These are phyloP conservation scores for Fistularia tabacaria DNA, from an alignment of 2,797 vertebrate genomes.

Conservation along the genomic window DNA sequence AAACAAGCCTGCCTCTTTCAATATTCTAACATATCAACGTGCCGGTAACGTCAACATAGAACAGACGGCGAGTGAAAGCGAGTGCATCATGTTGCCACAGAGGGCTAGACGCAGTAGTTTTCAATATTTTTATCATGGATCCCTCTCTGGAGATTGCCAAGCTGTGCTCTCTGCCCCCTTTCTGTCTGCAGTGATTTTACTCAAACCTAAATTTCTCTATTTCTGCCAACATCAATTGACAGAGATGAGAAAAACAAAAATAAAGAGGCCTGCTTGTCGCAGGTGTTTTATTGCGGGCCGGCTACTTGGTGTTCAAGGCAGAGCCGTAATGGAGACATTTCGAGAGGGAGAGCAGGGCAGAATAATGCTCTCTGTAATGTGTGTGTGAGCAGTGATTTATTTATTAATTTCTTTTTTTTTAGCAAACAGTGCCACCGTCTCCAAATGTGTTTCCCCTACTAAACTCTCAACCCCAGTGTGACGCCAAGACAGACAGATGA, in stretches of 20 bases:
- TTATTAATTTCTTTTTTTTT: conserved; percentile 29
- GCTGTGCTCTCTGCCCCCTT: conserved; percentile 48
- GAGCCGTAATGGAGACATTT: conserved; percentile 67
- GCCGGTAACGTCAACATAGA: conserved; percentile 51
- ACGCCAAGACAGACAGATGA: conserved; percentile 65
- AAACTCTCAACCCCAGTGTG: conserved; percentile 78
- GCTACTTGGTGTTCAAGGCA: conserved; percentile 60
- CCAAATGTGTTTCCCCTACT: conserved; percentile 77
- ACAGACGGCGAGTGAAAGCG: conserved; percentile 42
- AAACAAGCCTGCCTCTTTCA: conserved; percentile 54
- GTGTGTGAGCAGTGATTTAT: conserved; percentile 62
- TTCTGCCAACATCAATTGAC: conserved; percentile 57
- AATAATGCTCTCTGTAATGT: conserved; percentile 66
- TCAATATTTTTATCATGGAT: conserved; percentile 55
- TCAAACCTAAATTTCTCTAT: conserved; percentile 39
- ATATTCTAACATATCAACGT: conserved; percentile 50
- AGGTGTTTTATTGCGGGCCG: conserved; percentile 48
- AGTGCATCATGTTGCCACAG: conserved; percentile 48
- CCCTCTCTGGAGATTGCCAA: conserved; percentile 54
- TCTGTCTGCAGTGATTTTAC: conserved; percentile 47
- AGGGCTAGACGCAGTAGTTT: conserved; percentile 39
- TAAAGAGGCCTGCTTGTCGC: conserved; percentile 22
- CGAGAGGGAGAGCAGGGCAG: conserved; percentile 62
- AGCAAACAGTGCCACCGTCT: conserved; percentile 65
- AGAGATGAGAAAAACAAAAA: conserved; percentile 5